Evolutionary conservation across 2,888 invertebrate genomes (phyloP).

Genomic region (Trissolcus brochymenae): DNA sequence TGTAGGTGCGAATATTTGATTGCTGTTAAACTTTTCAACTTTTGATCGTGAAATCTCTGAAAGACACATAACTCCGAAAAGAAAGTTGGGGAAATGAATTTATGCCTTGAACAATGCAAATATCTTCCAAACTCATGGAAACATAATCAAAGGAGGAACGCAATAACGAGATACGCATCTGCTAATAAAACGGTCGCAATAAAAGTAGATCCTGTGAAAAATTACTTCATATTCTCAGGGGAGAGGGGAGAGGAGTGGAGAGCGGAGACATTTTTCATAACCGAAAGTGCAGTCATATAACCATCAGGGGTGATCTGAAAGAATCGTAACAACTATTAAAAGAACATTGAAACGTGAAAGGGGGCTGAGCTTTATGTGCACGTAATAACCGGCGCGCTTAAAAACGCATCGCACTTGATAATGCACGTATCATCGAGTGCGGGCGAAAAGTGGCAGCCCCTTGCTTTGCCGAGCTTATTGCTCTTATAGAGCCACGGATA

Average conservation of each 20-base stretch:
- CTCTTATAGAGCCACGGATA: slow-evolving; percentile 56
- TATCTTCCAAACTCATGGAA: too few species aligned
- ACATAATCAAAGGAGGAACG: slow-evolving; percentile 20
- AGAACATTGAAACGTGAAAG: slow-evolving; percentile 9
- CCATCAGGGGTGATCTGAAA: too few species aligned
- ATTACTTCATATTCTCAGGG: too few species aligned
- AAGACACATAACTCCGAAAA: too few species aligned
- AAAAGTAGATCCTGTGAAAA: slow-evolving; percentile 7
- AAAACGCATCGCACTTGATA: slow-evolving; percentile 61
- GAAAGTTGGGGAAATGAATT: too few species aligned
- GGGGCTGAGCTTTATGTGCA: too few species aligned
- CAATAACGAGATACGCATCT: slow-evolving; percentile 17
- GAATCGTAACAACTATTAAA: too few species aligned
- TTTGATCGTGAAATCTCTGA: too few species aligned
- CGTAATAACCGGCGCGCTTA: slow-evolving; percentile 12
- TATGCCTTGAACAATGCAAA: too few species aligned
- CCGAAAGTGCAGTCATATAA: slow-evolving; percentile 12
- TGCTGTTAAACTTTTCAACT: too few species aligned
- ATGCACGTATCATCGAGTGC: slow-evolving; percentile 53
- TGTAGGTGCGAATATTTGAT: too few species aligned
- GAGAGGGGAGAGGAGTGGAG: not conserved
- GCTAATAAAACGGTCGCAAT: slow-evolving; percentile 25
- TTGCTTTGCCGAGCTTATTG: slow-evolving; percentile 52
- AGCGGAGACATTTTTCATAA: slow-evolving; percentile 18
- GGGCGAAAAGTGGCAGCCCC: slow-evolving; percentile 48